Evolutionary conservation across 2,797 vertebrate species (phyloP).

Genomic region (Enteromius radiatus): DNA sequence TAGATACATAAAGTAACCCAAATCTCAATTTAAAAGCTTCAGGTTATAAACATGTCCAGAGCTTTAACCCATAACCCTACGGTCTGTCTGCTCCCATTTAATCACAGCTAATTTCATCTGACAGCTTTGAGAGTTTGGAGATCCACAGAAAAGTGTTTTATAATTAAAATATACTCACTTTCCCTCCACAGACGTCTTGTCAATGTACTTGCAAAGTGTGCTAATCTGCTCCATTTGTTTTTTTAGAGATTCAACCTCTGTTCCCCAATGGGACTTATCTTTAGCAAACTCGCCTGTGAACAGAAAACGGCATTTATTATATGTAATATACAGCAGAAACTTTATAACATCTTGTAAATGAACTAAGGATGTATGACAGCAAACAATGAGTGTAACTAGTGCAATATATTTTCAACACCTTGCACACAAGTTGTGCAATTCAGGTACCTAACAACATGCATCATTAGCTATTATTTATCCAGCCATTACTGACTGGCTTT

Average conservation of each 20-base stretch:
- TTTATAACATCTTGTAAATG: neutral
- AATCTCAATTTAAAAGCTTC: neutral
- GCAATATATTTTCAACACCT: neutral
- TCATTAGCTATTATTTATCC: neutral
- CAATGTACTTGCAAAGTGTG: constrained; percentile 68
- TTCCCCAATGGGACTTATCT: constrained; percentile 50
- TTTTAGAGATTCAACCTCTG: constrained; percentile 59
- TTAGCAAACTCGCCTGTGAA: constrained; percentile 61
- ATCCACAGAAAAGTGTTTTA: neutral
- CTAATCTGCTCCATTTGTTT: constrained; percentile 55
- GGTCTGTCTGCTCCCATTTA: too few species aligned
- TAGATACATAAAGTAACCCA: neutral
- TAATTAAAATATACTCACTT: constrained; percentile 61
- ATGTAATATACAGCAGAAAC: neutral
- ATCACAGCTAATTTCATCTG: too few species aligned
- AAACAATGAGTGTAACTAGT: neutral
- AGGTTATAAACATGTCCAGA: neutral
- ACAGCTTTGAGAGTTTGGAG: neutral
- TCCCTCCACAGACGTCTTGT: neutral
- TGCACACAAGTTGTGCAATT: neutral
- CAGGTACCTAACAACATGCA: neutral
- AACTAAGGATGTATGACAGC: neutral
- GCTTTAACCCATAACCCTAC: neutral
- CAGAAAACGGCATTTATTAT: neutral
- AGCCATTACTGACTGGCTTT: neutral